Conservation (phyloP, 2,888 invertebrate genomes). For the Mesorhabditis belari region DNA sequence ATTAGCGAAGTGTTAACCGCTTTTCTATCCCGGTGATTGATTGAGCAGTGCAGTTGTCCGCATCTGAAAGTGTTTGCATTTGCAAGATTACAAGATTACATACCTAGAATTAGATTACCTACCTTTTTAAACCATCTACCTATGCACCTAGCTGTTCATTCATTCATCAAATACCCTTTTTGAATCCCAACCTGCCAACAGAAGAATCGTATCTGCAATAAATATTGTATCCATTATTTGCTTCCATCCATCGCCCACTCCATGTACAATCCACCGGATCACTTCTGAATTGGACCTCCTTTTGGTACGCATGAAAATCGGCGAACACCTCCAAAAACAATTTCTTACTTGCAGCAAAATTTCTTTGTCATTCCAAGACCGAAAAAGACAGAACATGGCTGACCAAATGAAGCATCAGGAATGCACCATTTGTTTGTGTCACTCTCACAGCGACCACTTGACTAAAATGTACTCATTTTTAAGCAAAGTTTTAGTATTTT, state of each 20-base stretch:
- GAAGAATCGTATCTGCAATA: slow-evolving; percentile 23
- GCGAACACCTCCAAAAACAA: background rate
- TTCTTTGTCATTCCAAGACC: slow-evolving; percentile 27
- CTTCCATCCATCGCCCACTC: slow-evolving; percentile 31
- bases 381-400: slow-evolving; percentile 24
- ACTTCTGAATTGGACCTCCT: slow-evolving; percentile 12
- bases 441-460: slow-evolving; percentile 14
- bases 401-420: slow-evolving; percentile 29
- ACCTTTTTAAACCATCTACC: too few species aligned
- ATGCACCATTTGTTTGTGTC: slow-evolving; percentile 15
- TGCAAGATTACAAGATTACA: too few species aligned
- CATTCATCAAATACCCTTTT: background rate
- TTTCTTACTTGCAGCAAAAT: slow-evolving; percentile 28
- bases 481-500: background rate
- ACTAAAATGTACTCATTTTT: too few species aligned
- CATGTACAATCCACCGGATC: slow-evolving; percentile 27
- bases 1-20: slow-evolving; percentile 24
- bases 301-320: too few species aligned
- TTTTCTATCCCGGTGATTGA: slow-evolving; percentile 23
- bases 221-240: slow-evolving; percentile 28
- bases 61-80: slow-evolving; percentile 8
- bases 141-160: too few species aligned
- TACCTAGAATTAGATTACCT: too few species aligned
- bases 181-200: slow-evolving; percentile 6
- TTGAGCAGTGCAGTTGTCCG: slow-evolving; percentile 29